Base-by-base conservation (phyloP, 2,888 invertebrate genomes). In the Sarcophaga carnaria region DNA sequence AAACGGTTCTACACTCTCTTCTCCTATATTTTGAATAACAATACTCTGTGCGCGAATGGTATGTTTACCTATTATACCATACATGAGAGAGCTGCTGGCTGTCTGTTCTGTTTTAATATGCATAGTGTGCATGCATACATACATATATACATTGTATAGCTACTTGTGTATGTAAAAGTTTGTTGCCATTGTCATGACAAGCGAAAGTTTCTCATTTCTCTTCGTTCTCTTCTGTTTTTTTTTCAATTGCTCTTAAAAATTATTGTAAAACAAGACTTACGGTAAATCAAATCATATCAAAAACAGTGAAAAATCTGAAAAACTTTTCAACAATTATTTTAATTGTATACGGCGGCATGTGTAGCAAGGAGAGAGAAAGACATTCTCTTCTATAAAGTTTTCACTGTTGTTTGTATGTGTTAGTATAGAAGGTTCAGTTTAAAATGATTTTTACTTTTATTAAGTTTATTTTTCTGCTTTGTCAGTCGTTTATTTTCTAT, bases 131-230 rank as follows among this genome's bases (percentile, higher is more conserved):
- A 64, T 75, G 69, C 80, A 72, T 49, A 62, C 22, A 62, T 69
- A 45, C 77, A 25, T 49, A 62, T 37, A 62, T 69, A 45, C 77
- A 25, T 37, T 47, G 3, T 69, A 49, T 63, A 20, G 64, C 49
- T 49, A 11, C 45, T 49, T 47, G 71, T 81, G 81, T 81, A 79
- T 79, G 37, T 37, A 37, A 2, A 37, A 37, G 8, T 37, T 37
- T 37, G 76, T 76, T 86, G 86, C 76, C 86, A 86, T 86, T 83
- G 83, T 83, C 82, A 82, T 83, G 82, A 74, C 85, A 86, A 86
- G 86, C 86, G 80, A 86, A 86, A 86, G 86, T 81, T 86, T 83
- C 69, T 77, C 81, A 79, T 87, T 81, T 64, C 22, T 59, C 74
- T 64, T 47, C 74, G 47, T 17, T 37, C 63, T 72, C 63, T 27